Conservation (phyloP, 2,113 vertebrate species). For the Anthoscopus minutus region DNA sequence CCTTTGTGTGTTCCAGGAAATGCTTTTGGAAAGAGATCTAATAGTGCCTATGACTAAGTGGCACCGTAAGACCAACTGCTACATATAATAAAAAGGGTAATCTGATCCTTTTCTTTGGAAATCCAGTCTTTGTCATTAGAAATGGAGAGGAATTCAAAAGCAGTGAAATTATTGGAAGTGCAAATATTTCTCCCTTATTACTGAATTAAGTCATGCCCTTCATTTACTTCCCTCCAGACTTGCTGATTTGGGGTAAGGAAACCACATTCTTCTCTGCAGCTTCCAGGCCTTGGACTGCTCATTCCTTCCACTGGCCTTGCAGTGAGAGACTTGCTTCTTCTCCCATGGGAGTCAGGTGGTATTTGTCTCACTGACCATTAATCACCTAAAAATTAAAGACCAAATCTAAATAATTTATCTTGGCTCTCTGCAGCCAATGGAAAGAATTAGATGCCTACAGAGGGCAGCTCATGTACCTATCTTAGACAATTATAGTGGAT, state of each 20-base stretch:
- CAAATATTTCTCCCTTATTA: background rate
- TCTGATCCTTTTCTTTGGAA: background rate
- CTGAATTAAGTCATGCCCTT: background rate
- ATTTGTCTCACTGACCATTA: conserved; percentile 3
- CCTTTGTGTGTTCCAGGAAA: background rate
- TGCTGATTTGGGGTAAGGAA: background rate
- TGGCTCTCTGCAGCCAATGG: background rate
- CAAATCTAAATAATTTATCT: conserved; percentile 28
- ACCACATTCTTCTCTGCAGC: background rate
- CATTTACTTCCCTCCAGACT: background rate
- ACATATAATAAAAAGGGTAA: background rate
- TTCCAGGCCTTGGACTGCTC: background rate
- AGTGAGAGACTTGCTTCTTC: background rate
- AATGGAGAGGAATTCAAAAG: background rate
- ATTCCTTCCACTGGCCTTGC: background rate
- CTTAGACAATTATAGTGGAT: background rate
- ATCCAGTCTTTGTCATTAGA: background rate
- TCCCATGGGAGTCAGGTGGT: background rate
- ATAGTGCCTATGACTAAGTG: background rate
- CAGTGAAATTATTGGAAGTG: background rate
- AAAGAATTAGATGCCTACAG: background rate
- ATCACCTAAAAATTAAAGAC: conserved; percentile 27
- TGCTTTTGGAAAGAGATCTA: background rate
- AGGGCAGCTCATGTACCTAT: background rate
- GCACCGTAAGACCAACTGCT: background rate